A percentile compares a stretch with the other conserved stretches of the same genome.
These are phyloP conservation scores for Loripinus fragilis DNA, from an alignment of 2,888 invertebrate genomes.

Conservation along the genomic window DNA sequence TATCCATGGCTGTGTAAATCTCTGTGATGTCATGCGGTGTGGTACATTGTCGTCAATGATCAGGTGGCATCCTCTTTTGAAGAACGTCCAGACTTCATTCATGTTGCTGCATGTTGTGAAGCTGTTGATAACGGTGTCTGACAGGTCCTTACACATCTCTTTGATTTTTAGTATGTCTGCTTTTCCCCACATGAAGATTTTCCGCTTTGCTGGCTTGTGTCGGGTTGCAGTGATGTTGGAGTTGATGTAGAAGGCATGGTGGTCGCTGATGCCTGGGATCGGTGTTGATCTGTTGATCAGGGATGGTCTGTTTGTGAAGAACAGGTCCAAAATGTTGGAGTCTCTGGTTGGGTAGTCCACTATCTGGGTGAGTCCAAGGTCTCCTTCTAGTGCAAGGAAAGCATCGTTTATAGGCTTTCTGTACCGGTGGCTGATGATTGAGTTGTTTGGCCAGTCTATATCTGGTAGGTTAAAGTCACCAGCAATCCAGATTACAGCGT, in stretches of 20 bases:
- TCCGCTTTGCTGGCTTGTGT: constrained; percentile 13
- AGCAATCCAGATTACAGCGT: constrained; percentile 31
- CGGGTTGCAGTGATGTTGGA: constrained; percentile 10
- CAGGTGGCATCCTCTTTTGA: constrained; percentile 14
- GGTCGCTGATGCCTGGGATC: constrained; percentile 35
- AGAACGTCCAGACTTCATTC: background rate
- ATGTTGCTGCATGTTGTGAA: background rate
- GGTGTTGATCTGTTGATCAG: constrained; percentile 24
- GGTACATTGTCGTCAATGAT: constrained; percentile 8
- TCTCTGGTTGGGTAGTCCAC: constrained; percentile 29
- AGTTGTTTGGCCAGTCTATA: constrained; percentile 31
- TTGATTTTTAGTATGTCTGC: background rate
- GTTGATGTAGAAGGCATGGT: constrained; percentile 31
- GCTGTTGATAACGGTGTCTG: background rate
- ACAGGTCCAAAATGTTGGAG: background rate
- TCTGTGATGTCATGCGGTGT: background rate
- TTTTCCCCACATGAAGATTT: constrained; percentile 24
- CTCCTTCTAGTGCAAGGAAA: constrained; percentile 24
- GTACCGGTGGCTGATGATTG: constrained; percentile 36
- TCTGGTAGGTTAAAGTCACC: constrained; percentile 39
- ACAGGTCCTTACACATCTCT: background rate
- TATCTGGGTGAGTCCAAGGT: constrained; percentile 17
- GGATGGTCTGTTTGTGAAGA: constrained; percentile 31
- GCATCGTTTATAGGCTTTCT: constrained; percentile 26
- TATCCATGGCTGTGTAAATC: background rate